phyloP scores from a whole-genome alignment of 2,888 invertebrate species.

The Diarsia rubi region DNA sequence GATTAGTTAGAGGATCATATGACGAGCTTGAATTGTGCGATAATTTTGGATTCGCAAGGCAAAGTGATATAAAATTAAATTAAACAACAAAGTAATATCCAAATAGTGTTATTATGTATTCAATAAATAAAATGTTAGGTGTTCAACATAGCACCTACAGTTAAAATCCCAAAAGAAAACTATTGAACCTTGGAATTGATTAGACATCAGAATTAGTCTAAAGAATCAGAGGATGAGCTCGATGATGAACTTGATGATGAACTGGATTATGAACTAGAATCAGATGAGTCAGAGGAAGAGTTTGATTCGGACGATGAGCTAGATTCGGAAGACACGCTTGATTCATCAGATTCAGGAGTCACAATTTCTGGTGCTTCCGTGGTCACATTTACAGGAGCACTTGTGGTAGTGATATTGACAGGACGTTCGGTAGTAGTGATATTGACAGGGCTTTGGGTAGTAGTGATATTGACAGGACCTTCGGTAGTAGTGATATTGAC shows the following conservation, averaged over 20 bases:
- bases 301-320: slow-evolving; percentile 6
- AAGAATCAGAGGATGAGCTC: slow-evolving; percentile 27
- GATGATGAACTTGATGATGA: slow-evolving; percentile 19
- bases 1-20: background rate
- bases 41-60: background rate
- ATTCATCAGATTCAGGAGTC: slow-evolving; percentile 2
- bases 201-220: background rate
- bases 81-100: background rate
- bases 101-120: background rate
- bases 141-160: background rate
- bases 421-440: background rate
- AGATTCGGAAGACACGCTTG: slow-evolving; percentile 1
- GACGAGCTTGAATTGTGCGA: background rate
- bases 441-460: background rate
- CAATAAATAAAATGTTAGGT: background rate
- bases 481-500: background rate
- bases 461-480: background rate
- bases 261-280: slow-evolving; percentile 8
- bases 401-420: background rate
- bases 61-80: background rate
- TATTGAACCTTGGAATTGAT: background rate
- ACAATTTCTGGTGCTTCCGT: background rate
- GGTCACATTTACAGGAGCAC: background rate
- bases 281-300: slow-evolving; percentile 23
- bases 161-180: background rate